Percentiles rank a stretch among this genome's conserved stretches.
phyloP scores from a whole-genome alignment of 2,888 invertebrate genomes.

The Lampropteryx suffumata region DNA sequence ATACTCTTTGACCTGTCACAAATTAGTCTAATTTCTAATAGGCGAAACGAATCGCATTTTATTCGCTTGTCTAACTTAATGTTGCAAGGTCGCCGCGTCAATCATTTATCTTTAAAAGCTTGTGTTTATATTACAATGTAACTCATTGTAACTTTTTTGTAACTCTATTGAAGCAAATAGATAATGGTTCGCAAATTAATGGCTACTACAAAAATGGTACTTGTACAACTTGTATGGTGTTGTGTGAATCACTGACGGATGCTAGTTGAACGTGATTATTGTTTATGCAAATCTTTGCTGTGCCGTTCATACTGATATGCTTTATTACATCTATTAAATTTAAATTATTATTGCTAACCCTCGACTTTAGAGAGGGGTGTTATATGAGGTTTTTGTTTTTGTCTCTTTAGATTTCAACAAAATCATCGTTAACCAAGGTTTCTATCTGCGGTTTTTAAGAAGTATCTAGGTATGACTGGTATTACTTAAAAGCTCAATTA shows the following conservation, averaged over 20 bases:
- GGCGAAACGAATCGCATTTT: slow-evolving; percentile 53
- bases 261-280: slow-evolving; percentile 31
- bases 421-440: too few species aligned
- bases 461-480: too few species aligned
- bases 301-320: slow-evolving; percentile 23
- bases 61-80: slow-evolving; percentile 40
- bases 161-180: slow-evolving; percentile 23
- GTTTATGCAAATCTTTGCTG: slow-evolving; percentile 30
- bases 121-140: slow-evolving; percentile 29
- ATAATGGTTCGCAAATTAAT: slow-evolving; percentile 25
- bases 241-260: slow-evolving; percentile 31
- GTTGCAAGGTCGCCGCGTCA: slow-evolving; percentile 43
- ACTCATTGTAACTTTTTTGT: slow-evolving; percentile 29
- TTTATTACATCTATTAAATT: background rate
- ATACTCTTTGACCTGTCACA: slow-evolving; percentile 55
- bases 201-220: slow-evolving; percentile 18
- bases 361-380: background rate
- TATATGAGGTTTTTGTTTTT: too few species aligned
- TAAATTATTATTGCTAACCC: background rate
- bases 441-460: too few species aligned
- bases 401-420: too few species aligned
- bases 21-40: slow-evolving; percentile 53
- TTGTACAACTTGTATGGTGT: slow-evolving; percentile 24
- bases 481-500: too few species aligned
- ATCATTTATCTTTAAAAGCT: slow-evolving; percentile 32